Percentiles rank a stretch among this genome's conserved stretches.
phyloP scores from a whole-genome alignment of 2,797 vertebrate genomes.

The Catharus ustulatus region DNA sequence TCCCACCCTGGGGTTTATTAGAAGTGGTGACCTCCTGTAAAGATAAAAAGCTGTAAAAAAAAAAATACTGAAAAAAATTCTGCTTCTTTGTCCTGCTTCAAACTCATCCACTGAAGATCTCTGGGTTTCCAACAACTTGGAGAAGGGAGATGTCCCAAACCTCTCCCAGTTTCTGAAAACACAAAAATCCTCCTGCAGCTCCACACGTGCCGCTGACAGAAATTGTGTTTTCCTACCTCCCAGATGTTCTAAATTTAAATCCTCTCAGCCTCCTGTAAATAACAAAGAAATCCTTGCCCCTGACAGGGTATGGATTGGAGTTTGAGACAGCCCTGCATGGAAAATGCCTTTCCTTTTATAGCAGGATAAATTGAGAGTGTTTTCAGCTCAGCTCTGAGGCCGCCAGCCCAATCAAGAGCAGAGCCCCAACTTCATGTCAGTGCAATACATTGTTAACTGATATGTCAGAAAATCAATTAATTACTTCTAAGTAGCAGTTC shows the following conservation, averaged over 20 bases:
- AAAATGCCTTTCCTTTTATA: constrained; percentile 69
- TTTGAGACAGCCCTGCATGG: constrained; percentile 57
- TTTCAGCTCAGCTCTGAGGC: constrained; percentile 45
- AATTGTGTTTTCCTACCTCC: constrained; percentile 18
- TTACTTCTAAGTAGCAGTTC: constrained; percentile 98
- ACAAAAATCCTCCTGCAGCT: not conserved
- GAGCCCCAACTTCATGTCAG: constrained; percentile 79
- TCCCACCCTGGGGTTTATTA: not conserved
- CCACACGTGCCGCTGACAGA: not conserved
- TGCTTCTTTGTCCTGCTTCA: not conserved
- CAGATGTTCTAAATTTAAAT: constrained; percentile 31
- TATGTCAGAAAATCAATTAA: constrained; percentile 99
- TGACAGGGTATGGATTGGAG: constrained; percentile 47
- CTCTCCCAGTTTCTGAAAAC: not conserved
- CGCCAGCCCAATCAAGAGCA: constrained; percentile 59
- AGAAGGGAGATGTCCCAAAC: not conserved
- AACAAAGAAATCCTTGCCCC: constrained; percentile 23
- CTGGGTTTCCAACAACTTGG: not conserved
- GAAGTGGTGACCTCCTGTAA: not conserved
- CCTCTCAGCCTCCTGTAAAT: not conserved
- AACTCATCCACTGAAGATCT: not conserved
- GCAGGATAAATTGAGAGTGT: constrained; percentile 69
- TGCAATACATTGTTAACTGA: constrained; percentile 87
- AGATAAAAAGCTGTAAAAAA: constrained; percentile 6
- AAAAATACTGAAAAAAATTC: not conserved